Base-by-base conservation (phyloP, 2,888 invertebrate genomes). In the Ormyrus rosae region DNA sequence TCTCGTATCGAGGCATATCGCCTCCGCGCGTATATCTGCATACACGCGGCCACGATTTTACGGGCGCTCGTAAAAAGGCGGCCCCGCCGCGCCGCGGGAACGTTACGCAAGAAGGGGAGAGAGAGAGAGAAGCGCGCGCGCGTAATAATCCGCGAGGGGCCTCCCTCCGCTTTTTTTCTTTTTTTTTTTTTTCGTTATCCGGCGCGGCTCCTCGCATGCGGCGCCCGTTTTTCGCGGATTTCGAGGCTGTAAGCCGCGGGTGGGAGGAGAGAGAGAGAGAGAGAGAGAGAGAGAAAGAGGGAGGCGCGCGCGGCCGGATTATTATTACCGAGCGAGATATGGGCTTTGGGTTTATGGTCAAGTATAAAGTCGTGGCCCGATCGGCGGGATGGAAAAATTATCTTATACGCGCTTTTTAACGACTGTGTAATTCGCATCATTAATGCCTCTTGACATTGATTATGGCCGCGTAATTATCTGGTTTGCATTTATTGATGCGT, bases 21-120 rank as follows among this genome's bases (percentile, higher is more conserved):
- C 34, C 34, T 34, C 34, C 34, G 34, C 34, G 0, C 34, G 34
- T 4, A 2, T 2, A 34, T 34, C 34, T 34, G 34, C 34, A 34
- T 34, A 34, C 3, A 4, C 4, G 34, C 83, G 83, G 84, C 83
- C 82, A 82, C 83, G 83, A 85, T 85, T 87, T 86, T 87, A 88
- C 82, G 82, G 70, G 83, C 81, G 77, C 68, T 85, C 86, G 85
- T 87, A 88, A 87, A 88, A 81, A 70, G 34, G 46, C 53, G 45
- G 19, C n/a, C 6, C 8, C 53, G 19, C 58, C 58, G 56, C 64
- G 83, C 83, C 84, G 84, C 85, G 82, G 34, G 83, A 83, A 9
- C 8, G 84, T 86, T 86, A 87, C 86, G 85, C 84, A 84, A 86
- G 82, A 34, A 34, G 34, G 34, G 34, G 34, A n/a, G 34, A 34